Evolutionary conservation across 2,888 invertebrate genomes (phyloP), one percentile per base, ranked within the genome.

Genomic region (Lycia hirtaria): DNA sequence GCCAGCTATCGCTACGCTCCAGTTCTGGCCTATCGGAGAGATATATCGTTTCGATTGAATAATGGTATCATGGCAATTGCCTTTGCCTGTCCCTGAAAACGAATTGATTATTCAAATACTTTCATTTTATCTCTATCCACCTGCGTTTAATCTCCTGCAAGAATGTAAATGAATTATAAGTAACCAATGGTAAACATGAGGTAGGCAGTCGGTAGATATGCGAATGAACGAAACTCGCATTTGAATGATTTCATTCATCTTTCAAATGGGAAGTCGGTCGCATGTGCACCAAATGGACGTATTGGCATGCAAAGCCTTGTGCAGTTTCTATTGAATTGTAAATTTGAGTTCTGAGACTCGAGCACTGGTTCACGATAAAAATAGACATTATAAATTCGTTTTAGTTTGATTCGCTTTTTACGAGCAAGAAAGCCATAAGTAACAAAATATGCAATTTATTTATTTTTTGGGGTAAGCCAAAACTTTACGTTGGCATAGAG

Each of bases 251-350:
- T 85, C 84, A 87, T 88, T 87, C 87, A 85, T 86, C 85, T 85
- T 86, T 87, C 80, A 82, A 87, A 86, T 83, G 76, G 83, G 80
- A 85, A 85, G 83, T 86, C 83, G 86, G 86, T 88, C 87, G 85
- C 81, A 82, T 88, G 83, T 83, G 87, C 83, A 80, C 80, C 85
- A 86, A 87, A 87, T 86, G 84, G 87, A 87, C 87, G 87, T 86
- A 88, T 88, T 87, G 89, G 85, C 87, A 88, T 88, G 88, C 88
- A 87, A 88, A 88, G 87, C 87, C 88, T 87, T 87, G 84, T 87
- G 87, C 87, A 84, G 86, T 86, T 83, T 83, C 87, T 83, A 88
- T 89, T 88, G 88, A 88, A 90, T 89, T 90, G 88, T 86, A 88
- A 87, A 89, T 88, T 86, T 84, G 77, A 85, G 82, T 81, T 82